Conservation (phyloP, 2,113 vertebrate genomes). For the Poeciliopsis retropinna region DNA sequence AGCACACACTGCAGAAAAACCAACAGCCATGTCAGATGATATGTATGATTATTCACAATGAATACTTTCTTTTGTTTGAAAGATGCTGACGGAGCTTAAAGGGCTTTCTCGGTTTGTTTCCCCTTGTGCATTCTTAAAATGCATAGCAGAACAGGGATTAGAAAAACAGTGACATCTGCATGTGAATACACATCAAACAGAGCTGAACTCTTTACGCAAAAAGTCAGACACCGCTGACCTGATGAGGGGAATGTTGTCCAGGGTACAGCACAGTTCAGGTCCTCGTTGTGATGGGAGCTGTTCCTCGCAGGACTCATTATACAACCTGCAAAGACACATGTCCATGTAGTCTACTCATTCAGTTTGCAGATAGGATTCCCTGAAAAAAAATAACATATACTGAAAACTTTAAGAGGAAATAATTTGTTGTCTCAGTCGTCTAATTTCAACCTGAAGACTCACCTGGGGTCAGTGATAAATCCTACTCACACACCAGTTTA, state of each 20-base stretch:
- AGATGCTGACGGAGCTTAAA: no score
- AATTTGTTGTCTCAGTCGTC: no score
- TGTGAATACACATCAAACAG: background rate
- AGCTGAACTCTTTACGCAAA: background rate
- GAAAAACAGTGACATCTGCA: background rate
- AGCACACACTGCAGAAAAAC: no score
- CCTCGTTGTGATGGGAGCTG: conserved; percentile 71
- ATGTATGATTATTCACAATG: no score
- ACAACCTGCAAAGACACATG: conserved; percentile 78
- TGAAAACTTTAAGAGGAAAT: background rate
- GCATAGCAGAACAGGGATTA: background rate
- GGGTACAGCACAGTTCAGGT: conserved; percentile 82
- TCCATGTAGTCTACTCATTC: background rate
- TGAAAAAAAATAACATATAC: background rate
- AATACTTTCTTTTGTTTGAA: no score
- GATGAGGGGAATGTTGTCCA: conserved; percentile 86
- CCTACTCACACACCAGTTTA: background rate
- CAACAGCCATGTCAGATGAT: no score
- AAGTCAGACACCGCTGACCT: conserved; percentile 68
- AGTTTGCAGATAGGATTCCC: background rate
- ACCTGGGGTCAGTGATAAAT: background rate
- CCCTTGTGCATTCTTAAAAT: background rate
- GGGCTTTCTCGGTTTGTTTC: no score
- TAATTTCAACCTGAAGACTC: no score
- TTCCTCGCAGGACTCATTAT: conserved; percentile 82